A percentile compares a stretch with the other conserved stretches of the same genome.
Evolutionary conservation across 2,797 vertebrate species (phyloP).

Genomic region (Hapalemur alaotrensis): DNA sequence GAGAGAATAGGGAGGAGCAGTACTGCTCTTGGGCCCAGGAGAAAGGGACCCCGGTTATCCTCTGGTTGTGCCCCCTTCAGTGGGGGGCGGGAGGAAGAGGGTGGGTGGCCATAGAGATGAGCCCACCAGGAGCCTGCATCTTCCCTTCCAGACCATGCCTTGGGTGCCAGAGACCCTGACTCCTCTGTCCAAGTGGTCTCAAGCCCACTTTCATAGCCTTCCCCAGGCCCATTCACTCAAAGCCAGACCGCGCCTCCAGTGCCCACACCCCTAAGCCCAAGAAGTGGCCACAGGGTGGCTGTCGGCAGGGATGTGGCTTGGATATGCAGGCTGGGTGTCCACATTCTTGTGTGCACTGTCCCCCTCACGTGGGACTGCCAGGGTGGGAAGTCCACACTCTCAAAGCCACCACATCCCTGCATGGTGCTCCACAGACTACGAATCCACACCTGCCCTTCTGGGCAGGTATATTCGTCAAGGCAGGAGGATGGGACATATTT

Average conservation of each 20-base stretch:
- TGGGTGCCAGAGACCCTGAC: not conserved
- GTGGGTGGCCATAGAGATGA: rapidly evolving
- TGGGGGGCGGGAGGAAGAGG: not conserved
- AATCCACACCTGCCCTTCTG: not conserved
- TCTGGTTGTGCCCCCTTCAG: not conserved
- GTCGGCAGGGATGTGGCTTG: not conserved
- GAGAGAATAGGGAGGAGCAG: not conserved
- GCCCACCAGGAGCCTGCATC: not conserved
- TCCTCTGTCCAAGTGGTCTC: not conserved
- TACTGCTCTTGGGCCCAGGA: not conserved
- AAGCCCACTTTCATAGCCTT: not conserved
- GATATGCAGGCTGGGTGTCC: not conserved
- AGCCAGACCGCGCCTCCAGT: not conserved
- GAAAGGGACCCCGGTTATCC: not conserved
- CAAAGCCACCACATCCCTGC: not conserved
- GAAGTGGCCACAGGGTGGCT: not conserved
- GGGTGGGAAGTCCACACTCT: too few relatives aligned
- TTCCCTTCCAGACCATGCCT: not conserved
- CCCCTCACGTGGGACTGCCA: too few relatives aligned
- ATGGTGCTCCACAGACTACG: not conserved
- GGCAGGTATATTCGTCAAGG: not conserved
- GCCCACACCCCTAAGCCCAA: not conserved
- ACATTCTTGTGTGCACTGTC: rapidly evolving
- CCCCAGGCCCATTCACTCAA: not conserved
- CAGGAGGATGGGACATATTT: not conserved